These are phyloP conservation scores for Carassius carassius DNA, from an alignment of 2,113 vertebrate species.

Conservation along the genomic window DNA sequence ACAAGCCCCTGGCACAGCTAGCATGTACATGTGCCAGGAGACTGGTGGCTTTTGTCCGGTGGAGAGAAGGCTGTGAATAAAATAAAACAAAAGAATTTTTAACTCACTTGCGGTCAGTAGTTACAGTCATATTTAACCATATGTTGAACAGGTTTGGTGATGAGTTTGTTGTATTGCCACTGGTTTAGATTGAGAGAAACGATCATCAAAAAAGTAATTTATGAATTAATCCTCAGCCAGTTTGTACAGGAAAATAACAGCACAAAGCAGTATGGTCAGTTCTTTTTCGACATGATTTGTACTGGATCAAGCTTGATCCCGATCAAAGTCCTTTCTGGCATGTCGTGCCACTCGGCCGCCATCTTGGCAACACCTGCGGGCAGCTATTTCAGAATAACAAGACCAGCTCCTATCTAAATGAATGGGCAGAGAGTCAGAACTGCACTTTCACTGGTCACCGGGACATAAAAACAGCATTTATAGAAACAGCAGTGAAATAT, in stretches of 20 bases:
- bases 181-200: not conserved
- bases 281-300: not conserved
- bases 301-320: not conserved
- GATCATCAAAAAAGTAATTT: not conserved
- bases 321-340: too few relatives aligned
- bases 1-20: slow-evolving; percentile 34
- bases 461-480: too few relatives aligned
- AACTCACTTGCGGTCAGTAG: slow-evolving; percentile 14
- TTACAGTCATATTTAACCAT: slow-evolving; percentile 1
- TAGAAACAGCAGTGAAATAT: too few relatives aligned
- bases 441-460: too few relatives aligned
- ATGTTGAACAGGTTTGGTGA: not conserved
- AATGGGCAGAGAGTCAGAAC: too few relatives aligned
- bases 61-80: slow-evolving; percentile 5
- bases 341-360: too few relatives aligned
- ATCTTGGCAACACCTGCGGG: too few relatives aligned
- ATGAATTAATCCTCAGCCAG: not conserved
- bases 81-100: slow-evolving; percentile 9
- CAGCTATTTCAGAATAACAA: too few relatives aligned
- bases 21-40: slow-evolving; percentile 37
- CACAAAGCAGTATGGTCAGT: not conserved
- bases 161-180: not conserved
- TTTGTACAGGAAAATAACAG: not conserved
- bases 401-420: too few relatives aligned
- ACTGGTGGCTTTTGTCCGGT: slow-evolving; percentile 34